Evolutionary conservation across 2,888 invertebrate genomes (phyloP).

Genomic region (Brenthis daphne): DNA sequence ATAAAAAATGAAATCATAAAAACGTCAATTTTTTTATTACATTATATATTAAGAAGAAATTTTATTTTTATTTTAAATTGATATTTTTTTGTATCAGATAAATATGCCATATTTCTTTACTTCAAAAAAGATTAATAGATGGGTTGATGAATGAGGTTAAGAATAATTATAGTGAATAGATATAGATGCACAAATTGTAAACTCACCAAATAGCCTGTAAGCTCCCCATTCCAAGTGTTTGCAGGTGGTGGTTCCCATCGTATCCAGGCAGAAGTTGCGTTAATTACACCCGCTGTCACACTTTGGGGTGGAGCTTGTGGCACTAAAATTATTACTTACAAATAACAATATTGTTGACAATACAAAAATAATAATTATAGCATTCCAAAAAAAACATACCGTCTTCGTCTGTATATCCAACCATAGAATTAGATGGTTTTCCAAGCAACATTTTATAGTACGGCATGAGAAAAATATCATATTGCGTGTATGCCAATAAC

Average conservation of each 20-base stretch:
- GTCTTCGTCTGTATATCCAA: constrained; percentile 93
- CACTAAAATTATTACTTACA: constrained; percentile 77
- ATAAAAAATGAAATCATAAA: too few species aligned
- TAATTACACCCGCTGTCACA: constrained; percentile 90
- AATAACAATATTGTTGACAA: constrained; percentile 11
- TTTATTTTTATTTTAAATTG: too few species aligned
- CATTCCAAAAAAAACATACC: constrained; percentile 64
- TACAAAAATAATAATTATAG: constrained; percentile 1
- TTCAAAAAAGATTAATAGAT: neutral
- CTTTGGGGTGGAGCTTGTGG: constrained; percentile 90
- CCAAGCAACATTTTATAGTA: constrained; percentile 94
- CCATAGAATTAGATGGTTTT: constrained; percentile 94
- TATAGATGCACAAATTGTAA: constrained; percentile 30
- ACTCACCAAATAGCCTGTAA: constrained; percentile 94
- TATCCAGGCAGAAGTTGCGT: constrained; percentile 90
- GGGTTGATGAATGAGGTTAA: constrained; percentile 11
- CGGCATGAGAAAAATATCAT: constrained; percentile 95
- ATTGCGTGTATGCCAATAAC: constrained; percentile 91
- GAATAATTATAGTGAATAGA: constrained; percentile 4
- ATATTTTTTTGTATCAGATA: too few species aligned
- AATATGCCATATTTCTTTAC: too few species aligned
- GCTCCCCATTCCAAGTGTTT: constrained; percentile 88
- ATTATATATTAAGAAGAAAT: too few species aligned
- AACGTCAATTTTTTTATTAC: too few species aligned
- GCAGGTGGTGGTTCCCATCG: constrained; percentile 91